Conservation (phyloP, 1,140 invertebrate genomes). For the Camponotus floridanus region DNA sequence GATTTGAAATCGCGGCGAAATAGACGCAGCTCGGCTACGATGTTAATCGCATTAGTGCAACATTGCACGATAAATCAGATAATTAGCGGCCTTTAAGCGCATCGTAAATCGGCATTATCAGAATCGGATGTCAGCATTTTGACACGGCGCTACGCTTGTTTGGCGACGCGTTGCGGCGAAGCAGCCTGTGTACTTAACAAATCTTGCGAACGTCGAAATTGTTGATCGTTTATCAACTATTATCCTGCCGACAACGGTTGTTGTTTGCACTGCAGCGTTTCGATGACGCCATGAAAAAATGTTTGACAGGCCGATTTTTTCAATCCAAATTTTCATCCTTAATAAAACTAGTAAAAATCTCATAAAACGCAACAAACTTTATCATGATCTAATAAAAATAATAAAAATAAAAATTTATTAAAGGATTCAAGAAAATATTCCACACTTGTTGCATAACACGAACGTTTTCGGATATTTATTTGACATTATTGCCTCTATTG, state of each 20-base stretch:
- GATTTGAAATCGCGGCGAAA: slow-evolving; percentile 41
- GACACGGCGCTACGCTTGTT: slow-evolving; percentile 64
- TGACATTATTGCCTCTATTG: neutral
- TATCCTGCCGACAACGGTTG: slow-evolving; percentile 5
- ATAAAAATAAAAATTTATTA: slow-evolving; percentile 3
- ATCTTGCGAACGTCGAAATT: slow-evolving; percentile 70
- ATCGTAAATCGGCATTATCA: slow-evolving; percentile 82
- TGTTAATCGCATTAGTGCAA: slow-evolving; percentile 80
- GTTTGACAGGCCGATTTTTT: neutral
- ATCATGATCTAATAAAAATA: neutral
- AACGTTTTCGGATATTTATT: neutral
- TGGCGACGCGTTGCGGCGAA: slow-evolving; percentile 71
- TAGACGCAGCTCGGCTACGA: slow-evolving; percentile 55
- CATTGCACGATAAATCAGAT: slow-evolving; percentile 81
- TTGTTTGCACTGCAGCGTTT: neutral
- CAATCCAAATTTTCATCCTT: neutral
- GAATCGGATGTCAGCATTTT: slow-evolving; percentile 71
- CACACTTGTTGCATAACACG: neutral
- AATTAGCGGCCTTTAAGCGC: slow-evolving; percentile 81
- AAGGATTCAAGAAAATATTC: neutral
- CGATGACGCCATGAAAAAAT: neutral
- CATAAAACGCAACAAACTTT: neutral
- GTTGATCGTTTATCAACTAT: slow-evolving; percentile 56
- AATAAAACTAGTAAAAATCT: neutral
- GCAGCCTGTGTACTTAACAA: slow-evolving; percentile 64